These are phyloP conservation scores for Paramuricea clavata DNA, from an alignment of 92 coral and sea anemone genomes.

Conservation along the genomic window DNA sequence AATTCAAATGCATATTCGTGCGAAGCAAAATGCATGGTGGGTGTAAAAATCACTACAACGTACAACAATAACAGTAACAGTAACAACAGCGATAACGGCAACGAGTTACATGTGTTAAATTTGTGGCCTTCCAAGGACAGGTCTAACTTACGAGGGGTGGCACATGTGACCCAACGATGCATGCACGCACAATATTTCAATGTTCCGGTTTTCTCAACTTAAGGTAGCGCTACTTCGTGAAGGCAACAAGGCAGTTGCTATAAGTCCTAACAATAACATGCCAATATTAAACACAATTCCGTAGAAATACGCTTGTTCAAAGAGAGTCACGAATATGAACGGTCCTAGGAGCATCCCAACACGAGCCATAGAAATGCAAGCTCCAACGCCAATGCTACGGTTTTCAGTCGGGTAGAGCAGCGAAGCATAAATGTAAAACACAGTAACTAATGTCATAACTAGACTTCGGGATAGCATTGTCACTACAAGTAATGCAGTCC, in stretches of 20 bases:
- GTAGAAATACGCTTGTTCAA: neutral
- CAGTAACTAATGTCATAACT: neutral
- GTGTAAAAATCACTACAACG: too few relatives aligned
- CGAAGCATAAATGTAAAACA: neutral
- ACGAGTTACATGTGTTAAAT: too few relatives aligned
- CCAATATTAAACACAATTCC: slow-evolving; percentile 11
- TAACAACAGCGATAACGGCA: too few relatives aligned
- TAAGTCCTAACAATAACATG: neutral
- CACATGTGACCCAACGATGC: too few relatives aligned
- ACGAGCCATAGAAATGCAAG: neutral
- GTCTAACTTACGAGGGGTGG: too few relatives aligned
- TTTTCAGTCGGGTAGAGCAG: neutral
- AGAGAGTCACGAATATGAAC: neutral
- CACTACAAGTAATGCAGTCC: neutral
- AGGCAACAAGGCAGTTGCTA: slow-evolving; percentile 7
- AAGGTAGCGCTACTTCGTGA: neutral
- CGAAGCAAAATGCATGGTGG: too few relatives aligned
- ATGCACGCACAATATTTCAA: too few relatives aligned
- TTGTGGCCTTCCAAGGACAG: too few relatives aligned
- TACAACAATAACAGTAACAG: too few relatives aligned
- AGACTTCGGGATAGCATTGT: neutral
- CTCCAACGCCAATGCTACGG: slow-evolving; percentile 1
- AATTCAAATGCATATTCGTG: too few relatives aligned
- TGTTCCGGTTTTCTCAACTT: neutral
- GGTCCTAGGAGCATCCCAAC: slow-evolving; percentile 6